Percentiles rank a stretch among this genome's conserved stretches.
These are phyloP conservation scores for Tetramorium alpestre DNA, from an alignment of 1,140 invertebrate species.

Conservation along the genomic window DNA sequence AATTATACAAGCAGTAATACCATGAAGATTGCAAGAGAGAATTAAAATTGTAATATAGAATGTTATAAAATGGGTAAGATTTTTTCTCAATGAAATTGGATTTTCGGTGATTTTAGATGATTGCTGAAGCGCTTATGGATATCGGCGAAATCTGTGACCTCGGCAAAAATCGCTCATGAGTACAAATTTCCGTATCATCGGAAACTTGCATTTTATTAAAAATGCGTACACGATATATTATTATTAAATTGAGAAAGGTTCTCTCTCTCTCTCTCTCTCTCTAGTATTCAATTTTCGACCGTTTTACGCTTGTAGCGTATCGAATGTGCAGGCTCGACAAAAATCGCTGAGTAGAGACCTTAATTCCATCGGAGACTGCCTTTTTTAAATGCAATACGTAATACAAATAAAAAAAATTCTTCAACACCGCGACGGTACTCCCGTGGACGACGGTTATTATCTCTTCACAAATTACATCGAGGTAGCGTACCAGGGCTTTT, in stretches of 20 bases:
- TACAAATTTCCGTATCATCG: not conserved
- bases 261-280: not conserved
- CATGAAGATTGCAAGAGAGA: not conserved
- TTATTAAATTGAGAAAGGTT: not conserved
- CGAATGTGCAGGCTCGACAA: not conserved
- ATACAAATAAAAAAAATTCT: slow-evolving; percentile 59
- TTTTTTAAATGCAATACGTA: slow-evolving; percentile 74
- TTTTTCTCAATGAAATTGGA: not conserved
- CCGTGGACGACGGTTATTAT: slow-evolving; percentile 69
- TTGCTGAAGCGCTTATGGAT: not conserved
- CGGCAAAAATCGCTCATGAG: not conserved
- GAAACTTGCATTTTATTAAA: slow-evolving; percentile 60
- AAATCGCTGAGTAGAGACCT: slow-evolving; percentile 24
- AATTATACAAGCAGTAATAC: not conserved
- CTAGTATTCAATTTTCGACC: slow-evolving; percentile 11
- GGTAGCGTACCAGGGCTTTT: slow-evolving; percentile 49
- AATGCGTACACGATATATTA: slow-evolving; percentile 48
- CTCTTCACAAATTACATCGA: slow-evolving; percentile 73
- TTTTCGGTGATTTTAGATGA: not conserved
- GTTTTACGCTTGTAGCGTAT: not conserved
- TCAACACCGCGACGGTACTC: slow-evolving; percentile 39
- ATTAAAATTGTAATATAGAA: not conserved
- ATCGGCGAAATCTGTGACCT: not conserved
- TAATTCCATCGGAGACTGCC: slow-evolving; percentile 61
- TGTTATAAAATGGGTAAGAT: not conserved